Evolutionary conservation across 2,888 invertebrate genomes (phyloP).

Genomic region (Allacma fusca): DNA sequence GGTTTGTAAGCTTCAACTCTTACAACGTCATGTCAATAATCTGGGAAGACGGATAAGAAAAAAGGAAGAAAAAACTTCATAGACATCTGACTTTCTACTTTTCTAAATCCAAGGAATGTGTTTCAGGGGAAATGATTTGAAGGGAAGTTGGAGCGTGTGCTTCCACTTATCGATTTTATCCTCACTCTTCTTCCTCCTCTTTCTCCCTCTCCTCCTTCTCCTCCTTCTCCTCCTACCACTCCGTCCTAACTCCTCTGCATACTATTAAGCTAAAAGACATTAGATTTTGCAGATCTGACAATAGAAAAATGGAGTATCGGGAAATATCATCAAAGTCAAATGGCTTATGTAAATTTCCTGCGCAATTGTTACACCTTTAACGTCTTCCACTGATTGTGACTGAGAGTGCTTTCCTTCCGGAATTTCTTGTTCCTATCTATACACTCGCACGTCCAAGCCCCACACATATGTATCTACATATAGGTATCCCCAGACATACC

Average conservation of each 20-base stretch:
- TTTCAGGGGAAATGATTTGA: slow-evolving; percentile 7
- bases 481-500: too few species aligned
- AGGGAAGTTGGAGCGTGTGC: slow-evolving; percentile 16
- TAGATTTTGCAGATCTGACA: slow-evolving; percentile 18
- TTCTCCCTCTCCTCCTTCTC: neutral
- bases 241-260: neutral
- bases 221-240: neutral
- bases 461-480: neutral
- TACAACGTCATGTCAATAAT: slow-evolving; percentile 21
- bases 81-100: slow-evolving; percentile 11
- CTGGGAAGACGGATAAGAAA: slow-evolving; percentile 18
- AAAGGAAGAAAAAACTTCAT: slow-evolving; percentile 8
- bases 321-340: slow-evolving; percentile 10
- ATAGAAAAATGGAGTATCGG: slow-evolving; percentile 14
- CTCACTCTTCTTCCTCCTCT: neutral
- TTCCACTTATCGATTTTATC: neutral
- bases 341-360: neutral
- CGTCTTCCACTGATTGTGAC: too few species aligned
- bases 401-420: too few species aligned
- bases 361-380: neutral
- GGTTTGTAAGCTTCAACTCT: slow-evolving; percentile 18
- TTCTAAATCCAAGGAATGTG: slow-evolving; percentile 13
- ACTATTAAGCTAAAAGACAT: slow-evolving; percentile 18
- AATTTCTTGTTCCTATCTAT: too few species aligned
- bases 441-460: too few species aligned